phyloP scores from a whole-genome alignment of 2,888 invertebrate species.

The Margaritifera margaritifera region DNA sequence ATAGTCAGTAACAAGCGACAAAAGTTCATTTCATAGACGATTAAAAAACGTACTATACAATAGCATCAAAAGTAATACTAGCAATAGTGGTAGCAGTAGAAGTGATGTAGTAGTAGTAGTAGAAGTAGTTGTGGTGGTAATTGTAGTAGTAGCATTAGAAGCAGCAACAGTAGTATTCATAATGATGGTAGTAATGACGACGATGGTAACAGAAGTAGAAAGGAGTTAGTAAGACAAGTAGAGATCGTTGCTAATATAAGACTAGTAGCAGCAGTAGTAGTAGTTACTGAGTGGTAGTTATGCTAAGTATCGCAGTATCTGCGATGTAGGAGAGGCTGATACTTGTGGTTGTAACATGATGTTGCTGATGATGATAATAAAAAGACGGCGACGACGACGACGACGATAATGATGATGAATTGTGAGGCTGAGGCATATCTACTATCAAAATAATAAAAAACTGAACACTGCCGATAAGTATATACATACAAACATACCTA shows the following conservation, averaged over 20 bases:
- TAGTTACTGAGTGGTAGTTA: slow-evolving; percentile 15
- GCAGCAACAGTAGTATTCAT: slow-evolving; percentile 4
- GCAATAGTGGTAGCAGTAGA: slow-evolving; percentile 10
- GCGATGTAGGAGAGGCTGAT: too few species aligned
- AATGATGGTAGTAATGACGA: slow-evolving; percentile 15
- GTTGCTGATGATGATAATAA: too few species aligned
- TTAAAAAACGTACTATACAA: not conserved
- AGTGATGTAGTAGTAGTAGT: slow-evolving; percentile 13
- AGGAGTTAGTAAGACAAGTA: slow-evolving; percentile 13
- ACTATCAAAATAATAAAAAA: too few species aligned
- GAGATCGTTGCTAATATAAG: slow-evolving; percentile 15
- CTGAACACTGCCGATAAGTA: too few species aligned
- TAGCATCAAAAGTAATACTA: slow-evolving; percentile 16
- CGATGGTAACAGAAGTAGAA: slow-evolving; percentile 15
- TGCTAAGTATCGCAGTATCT: slow-evolving; percentile 5
- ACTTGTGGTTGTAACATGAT: too few species aligned
- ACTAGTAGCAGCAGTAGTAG: slow-evolving; percentile 17
- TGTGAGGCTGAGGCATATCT: too few species aligned
- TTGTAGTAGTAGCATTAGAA: slow-evolving; percentile 10
- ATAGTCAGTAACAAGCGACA: too few species aligned
- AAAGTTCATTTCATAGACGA: too few species aligned
- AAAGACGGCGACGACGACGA: too few species aligned
- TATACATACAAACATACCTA: too few species aligned
- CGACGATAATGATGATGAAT: too few species aligned
- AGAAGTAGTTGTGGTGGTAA: slow-evolving; percentile 11